Evolutionary conservation across 2,888 invertebrate genomes (phyloP), one percentile per base, ranked within the genome.

Genomic region (Nymphalis urticae): DNA sequence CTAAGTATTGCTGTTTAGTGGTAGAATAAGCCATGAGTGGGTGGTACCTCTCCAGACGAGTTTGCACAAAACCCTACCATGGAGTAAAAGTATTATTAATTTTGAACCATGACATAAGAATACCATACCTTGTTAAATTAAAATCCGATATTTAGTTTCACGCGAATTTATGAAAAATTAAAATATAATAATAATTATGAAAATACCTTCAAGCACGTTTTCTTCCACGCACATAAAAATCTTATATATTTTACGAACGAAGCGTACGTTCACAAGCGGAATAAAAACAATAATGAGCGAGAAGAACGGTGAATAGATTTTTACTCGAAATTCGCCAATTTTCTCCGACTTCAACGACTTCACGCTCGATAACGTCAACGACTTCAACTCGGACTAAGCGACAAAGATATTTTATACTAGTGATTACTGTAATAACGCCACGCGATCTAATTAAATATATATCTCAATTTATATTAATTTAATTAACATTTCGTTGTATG

Each of bases 381-480:
- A 83, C 82, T 80, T 80, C 80, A 80, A 79, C 76, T 79, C 78
- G 81, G 79, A 82, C 81, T 84, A 82, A 86, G 85, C 86, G 88
- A 87, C 87, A 86, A 86, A 85, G 84, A 84, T 62, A 86, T 85
- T 70, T 86, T 85, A 85, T 87, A 83, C 83, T 79, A 83, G 83
- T 83, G 79, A 85, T 85, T 83, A 81, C 79, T 85, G 79, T 87
- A 85, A 85, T 86, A 85, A 83, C 84, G 84, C 84, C 86, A 85
- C 86, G 86, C 87, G 84, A 87, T 83, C 42, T 47, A 53, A n/a
- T 56, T 50, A 48, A 59, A 59, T 59, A 51, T 53, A 32, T 9
- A 58, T 27, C 24, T 13, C n/a, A 59, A 68, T 53, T 58, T 47
- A 56, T 32, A 32, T 56, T 56, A n/a, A 24, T 53, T 27, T 53